Base-by-base conservation (phyloP, 1,140 invertebrate genomes). In the Plodia interpunctella region DNA sequence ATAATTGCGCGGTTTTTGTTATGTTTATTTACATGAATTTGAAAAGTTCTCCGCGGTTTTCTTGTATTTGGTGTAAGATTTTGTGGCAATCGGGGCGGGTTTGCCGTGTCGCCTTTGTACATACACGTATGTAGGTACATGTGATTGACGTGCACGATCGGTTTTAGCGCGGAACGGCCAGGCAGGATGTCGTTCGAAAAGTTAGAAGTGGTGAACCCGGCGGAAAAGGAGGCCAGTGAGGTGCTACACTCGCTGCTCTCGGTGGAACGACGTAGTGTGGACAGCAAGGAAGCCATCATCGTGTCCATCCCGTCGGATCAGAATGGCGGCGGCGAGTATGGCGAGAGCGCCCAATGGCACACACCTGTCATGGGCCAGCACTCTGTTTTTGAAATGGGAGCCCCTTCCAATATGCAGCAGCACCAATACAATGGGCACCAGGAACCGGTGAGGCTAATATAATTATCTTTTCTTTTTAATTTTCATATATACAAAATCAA, bases 171-270 rank as follows among this genome's bases (percentile, higher is more conserved):
- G 68, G 76, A 72, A 72, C 71, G 70, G 72, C 66, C 70, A 65
- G 65, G 67, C 70, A 65, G 65, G 59, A 90, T 90, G 90, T 90
- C 88, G 60, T 90, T 77, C 71, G 87, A 89, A 65, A 90, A 90
- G 74, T 86, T 90, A 88, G 88, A 90, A 72, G 86, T 89, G 59
- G 87, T 88, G 54, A 90, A 90, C 70, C 79, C 87, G 19, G 92
- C 92, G 21, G 93, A 93, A 78, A 93, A 92, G 69, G 93, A 93
- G 81, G 93, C 92, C 2, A 93, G 92, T 74, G 92, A 93, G 82
- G 92, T 93, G 20, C 80, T 93, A 49, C 92, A 93, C 67, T 92
- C 92, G 6, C 78, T 93, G 57, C 78, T 93, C 57, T 92, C 92
- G 9, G 92, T 93, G 54, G 92, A 93, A 70, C 76, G 93, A 8